Percentiles rank a stretch among this genome's conserved stretches.
These are phyloP conservation scores for Sinopyrophorus schimmeli DNA, from an alignment of 2,888 invertebrate species.

Conservation along the genomic window DNA sequence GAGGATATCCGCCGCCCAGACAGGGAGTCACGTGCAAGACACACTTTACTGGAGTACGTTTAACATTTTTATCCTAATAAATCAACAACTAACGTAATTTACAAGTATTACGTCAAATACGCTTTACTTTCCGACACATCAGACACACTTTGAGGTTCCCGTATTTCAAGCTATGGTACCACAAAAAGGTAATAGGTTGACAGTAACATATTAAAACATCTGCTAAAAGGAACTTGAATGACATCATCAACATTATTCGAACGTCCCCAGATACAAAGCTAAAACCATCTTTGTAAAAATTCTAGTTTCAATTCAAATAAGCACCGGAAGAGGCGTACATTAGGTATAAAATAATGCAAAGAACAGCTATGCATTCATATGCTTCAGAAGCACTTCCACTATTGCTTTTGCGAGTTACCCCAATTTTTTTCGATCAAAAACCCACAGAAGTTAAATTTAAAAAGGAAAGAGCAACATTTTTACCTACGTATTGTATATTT, in stretches of 20 bases:
- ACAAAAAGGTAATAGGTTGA: no score
- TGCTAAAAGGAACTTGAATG: conserved; percentile 15
- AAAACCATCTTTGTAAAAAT: conserved; percentile 23
- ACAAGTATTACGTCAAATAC: no score
- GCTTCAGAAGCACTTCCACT: conserved; percentile 14
- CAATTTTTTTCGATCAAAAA: background rate
- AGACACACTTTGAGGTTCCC: no score
- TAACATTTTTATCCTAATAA: conserved; percentile 17
- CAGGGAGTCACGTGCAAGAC: conserved; percentile 32
- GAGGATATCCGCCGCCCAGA: conserved; percentile 48
- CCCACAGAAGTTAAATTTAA: no score
- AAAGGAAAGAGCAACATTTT: no score
- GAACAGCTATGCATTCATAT: conserved; percentile 22
- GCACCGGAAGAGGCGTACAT: conserved; percentile 36
- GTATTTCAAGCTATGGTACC: no score
- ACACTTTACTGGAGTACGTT: conserved; percentile 35
- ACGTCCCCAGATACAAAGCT: conserved; percentile 13
- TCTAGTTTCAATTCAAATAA: conserved; percentile 30
- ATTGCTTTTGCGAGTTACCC: conserved; percentile 9
- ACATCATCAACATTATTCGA: conserved; percentile 19
- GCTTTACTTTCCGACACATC: no score
- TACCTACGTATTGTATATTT: no score
- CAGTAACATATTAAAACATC: conserved; percentile 11
- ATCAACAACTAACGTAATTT: no score
- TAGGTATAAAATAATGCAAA: conserved; percentile 24